phyloP scores from a whole-genome alignment of 2,888 invertebrate genomes.

The Atethmia centrago region DNA sequence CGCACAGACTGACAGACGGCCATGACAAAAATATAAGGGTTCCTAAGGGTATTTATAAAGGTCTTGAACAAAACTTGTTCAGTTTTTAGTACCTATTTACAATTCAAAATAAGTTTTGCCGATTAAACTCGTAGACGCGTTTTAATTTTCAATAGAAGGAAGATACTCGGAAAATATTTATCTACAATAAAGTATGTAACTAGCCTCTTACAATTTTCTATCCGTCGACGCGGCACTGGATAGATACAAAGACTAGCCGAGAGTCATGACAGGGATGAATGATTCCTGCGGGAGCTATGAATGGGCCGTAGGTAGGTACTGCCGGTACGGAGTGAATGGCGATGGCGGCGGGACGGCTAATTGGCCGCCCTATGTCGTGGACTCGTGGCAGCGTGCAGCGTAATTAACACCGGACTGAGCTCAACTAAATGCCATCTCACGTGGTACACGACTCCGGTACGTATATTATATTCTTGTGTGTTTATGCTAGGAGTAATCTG shows the following conservation, averaged over 20 bases:
- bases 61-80: background rate
- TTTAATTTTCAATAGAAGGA: background rate
- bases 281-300: slow-evolving; percentile 75
- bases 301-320: slow-evolving; percentile 68
- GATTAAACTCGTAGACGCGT: background rate
- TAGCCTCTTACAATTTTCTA: slow-evolving; percentile 23
- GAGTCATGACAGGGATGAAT: slow-evolving; percentile 78
- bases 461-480: slow-evolving; percentile 21
- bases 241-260: slow-evolving; percentile 60
- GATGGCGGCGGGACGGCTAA: slow-evolving; percentile 68
- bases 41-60: background rate
- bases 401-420: slow-evolving; percentile 77
- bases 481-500: slow-evolving; percentile 2
- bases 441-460: slow-evolving; percentile 49
- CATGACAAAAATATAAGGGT: background rate
- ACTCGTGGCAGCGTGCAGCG: slow-evolving; percentile 75
- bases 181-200: background rate
- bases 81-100: background rate
- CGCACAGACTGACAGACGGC: background rate
- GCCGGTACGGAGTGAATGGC: slow-evolving; percentile 73
- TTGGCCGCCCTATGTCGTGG: slow-evolving; percentile 70
- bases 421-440: slow-evolving; percentile 68
- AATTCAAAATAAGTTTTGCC: background rate
- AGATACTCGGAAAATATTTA: background rate
- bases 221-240: slow-evolving; percentile 27